These are phyloP conservation scores for Hemistola chrysoprasaria DNA, from an alignment of 2,888 invertebrate species.

Conservation along the genomic window DNA sequence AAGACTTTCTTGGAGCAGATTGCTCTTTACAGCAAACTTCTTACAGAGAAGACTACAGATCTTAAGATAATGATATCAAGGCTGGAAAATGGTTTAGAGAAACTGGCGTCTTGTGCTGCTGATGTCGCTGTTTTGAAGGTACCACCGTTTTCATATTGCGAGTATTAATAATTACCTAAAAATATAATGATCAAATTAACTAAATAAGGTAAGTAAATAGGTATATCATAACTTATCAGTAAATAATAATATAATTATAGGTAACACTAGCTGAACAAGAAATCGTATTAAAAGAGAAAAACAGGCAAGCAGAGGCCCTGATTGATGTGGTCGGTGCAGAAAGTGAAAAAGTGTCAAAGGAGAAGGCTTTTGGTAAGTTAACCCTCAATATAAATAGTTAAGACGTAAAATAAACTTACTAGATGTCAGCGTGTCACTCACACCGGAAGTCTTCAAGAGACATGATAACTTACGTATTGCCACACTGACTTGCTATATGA, in stretches of 20 bases:
- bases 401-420: no score
- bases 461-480: no score
- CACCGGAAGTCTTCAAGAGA: no score
- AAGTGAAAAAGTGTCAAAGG: slow-evolving; percentile 94
- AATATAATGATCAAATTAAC: no score
- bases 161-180: no score
- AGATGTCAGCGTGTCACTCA: no score
- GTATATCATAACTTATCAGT: no score
- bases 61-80: slow-evolving; percentile 89
- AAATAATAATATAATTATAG: slow-evolving; percentile 43
- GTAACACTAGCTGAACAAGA: slow-evolving; percentile 87
- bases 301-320: slow-evolving; percentile 93
- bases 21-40: slow-evolving; percentile 88
- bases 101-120: slow-evolving; percentile 91
- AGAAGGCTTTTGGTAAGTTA: slow-evolving; percentile 88
- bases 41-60: slow-evolving; percentile 85
- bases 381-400: no score
- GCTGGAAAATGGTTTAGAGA: slow-evolving; percentile 93
- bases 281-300: slow-evolving; percentile 92
- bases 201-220: no score
- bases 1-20: slow-evolving; percentile 98
- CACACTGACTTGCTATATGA: no score
- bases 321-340: slow-evolving; percentile 94
- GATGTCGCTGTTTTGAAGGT: slow-evolving; percentile 94
- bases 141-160: no score